These are phyloP conservation scores for Teleogryllus occipitalis DNA, from an alignment of 1,140 invertebrate genomes.

Conservation along the genomic window DNA sequence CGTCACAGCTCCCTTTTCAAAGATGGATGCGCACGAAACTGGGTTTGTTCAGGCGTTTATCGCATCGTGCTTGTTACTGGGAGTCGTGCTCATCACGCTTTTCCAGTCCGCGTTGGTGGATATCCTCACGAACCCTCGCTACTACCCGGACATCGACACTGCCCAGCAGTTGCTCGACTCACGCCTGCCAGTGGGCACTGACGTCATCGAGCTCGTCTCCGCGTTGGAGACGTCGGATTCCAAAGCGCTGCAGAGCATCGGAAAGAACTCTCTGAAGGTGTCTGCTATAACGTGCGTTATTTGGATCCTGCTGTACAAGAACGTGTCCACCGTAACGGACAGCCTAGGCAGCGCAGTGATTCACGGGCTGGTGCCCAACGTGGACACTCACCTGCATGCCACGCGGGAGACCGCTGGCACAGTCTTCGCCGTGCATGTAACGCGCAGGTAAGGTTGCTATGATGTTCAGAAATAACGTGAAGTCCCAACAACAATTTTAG, in stretches of 20 bases:
- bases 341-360: neutral
- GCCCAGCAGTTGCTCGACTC: neutral
- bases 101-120: neutral
- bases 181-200: neutral
- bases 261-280: neutral
- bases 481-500: too few relatives aligned
- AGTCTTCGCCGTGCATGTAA: neutral
- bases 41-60: neutral
- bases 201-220: neutral
- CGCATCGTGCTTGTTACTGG: neutral
- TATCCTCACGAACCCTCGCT: neutral
- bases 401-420: neutral
- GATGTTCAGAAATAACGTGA: too few relatives aligned
- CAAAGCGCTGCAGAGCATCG: neutral
- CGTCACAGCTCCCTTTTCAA: neutral
- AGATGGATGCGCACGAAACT: neutral
- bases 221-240: neutral
- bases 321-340: neutral
- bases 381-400: neutral
- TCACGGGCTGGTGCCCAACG: neutral
- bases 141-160: neutral
- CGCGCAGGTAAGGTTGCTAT: neutral
- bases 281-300: neutral
- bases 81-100: neutral
- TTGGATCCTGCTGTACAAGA: neutral